phyloP scores from a whole-genome alignment of 2,888 invertebrate species.

The Meteorus colon region DNA sequence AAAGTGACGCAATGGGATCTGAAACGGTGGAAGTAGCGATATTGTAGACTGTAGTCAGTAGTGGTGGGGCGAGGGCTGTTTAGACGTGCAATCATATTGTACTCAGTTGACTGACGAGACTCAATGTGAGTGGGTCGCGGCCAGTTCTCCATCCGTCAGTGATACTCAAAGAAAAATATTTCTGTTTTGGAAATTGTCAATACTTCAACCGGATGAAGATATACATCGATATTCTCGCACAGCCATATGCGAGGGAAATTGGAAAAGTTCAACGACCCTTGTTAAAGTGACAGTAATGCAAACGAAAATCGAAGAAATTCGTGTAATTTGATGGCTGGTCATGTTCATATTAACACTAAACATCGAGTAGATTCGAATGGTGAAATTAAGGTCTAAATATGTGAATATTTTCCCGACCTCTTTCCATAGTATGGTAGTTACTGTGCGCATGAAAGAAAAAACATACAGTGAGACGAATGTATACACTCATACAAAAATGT shows the following conservation, averaged over 20 bases:
- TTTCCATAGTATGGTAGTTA: no score
- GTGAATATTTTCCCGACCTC: slow-evolving; percentile 12
- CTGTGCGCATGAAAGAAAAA: no score
- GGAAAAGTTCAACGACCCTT: not conserved
- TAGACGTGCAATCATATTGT: slow-evolving; percentile 66
- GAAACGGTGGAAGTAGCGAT: slow-evolving; percentile 40
- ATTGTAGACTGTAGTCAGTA: no score
- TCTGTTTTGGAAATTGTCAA: not conserved
- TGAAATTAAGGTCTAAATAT: slow-evolving; percentile 44
- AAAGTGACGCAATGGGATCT: slow-evolving; percentile 38
- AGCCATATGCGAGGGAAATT: not conserved
- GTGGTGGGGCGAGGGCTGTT: slow-evolving; percentile 57
- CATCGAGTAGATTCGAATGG: slow-evolving; percentile 33
- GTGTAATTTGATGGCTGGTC: slow-evolving; percentile 46
- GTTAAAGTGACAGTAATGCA: slow-evolving; percentile 47
- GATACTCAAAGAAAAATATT: not conserved
- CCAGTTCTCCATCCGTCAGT: slow-evolving; percentile 18
- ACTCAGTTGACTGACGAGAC: slow-evolving; percentile 70
- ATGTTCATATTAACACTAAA: slow-evolving; percentile 33
- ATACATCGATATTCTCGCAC: not conserved
- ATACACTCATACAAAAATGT: no score
- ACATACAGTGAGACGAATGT: no score
- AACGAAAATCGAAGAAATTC: slow-evolving; percentile 47
- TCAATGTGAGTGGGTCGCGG: slow-evolving; percentile 64
- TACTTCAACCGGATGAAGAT: not conserved